A percentile compares a stretch with the other conserved stretches of the same genome.
These are phyloP conservation scores for Ellobium chinense DNA, from an alignment of 2,888 invertebrate species.

Conservation along the genomic window DNA sequence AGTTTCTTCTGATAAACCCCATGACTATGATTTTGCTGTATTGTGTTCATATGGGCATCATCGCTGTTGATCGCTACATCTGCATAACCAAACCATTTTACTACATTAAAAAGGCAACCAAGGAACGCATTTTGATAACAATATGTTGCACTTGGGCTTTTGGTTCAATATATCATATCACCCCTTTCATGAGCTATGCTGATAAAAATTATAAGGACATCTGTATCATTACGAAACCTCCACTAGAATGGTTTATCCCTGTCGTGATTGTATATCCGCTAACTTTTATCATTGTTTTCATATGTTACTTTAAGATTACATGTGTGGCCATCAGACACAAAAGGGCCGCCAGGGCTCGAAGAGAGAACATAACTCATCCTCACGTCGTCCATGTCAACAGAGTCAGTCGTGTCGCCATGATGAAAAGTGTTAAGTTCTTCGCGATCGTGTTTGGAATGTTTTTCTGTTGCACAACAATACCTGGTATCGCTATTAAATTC, in stretches of 20 bases:
- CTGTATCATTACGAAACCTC: too few relatives aligned
- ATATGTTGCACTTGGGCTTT: too few relatives aligned
- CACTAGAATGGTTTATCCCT: too few relatives aligned
- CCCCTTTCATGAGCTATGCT: too few relatives aligned
- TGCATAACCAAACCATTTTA: neutral
- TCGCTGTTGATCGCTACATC: constrained; percentile 21
- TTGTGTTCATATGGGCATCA: neutral
- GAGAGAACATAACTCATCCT: neutral
- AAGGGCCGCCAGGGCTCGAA: neutral
- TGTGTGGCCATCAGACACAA: neutral
- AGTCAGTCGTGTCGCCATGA: neutral
- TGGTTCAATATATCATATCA: too few relatives aligned
- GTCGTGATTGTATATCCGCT: too few relatives aligned
- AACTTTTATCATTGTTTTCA: neutral
- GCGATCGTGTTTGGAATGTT: neutral
- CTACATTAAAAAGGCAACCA: neutral
- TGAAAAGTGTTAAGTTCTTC: neutral
- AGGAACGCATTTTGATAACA: too few relatives aligned
- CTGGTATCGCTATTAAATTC: neutral
- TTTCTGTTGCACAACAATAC: neutral
- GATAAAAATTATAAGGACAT: too few relatives aligned
- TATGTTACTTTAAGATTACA: constrained; percentile 12
- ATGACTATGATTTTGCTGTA: neutral
- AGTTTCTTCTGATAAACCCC: neutral
- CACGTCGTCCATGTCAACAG: neutral